Percentiles rank a stretch among this genome's conserved stretches.
phyloP scores from a whole-genome alignment of 1,140 invertebrate species.

The Aphis gossypii region DNA sequence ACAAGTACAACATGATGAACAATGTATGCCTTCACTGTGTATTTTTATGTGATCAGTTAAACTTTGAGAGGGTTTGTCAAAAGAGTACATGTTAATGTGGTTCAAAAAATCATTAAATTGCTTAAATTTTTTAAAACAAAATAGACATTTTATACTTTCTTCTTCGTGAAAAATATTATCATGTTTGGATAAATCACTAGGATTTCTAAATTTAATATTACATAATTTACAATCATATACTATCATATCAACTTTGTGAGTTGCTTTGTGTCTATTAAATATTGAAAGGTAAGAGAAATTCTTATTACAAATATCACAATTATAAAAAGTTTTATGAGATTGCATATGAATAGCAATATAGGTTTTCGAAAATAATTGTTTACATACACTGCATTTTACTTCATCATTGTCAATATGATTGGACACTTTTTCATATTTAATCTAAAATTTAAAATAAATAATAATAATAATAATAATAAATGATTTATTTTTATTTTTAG shows the following conservation, averaged over 20 bases:
- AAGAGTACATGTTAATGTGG: neutral
- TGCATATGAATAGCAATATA: slow-evolving; percentile 3
- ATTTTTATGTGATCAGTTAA: neutral
- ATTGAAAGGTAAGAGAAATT: neutral
- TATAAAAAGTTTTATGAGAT: neutral
- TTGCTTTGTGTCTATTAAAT: slow-evolving; percentile 23
- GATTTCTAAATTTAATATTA: neutral
- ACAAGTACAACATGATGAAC: neutral
- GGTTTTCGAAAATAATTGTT: neutral
- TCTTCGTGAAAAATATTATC: neutral
- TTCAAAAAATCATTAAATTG: neutral
- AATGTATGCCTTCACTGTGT: neutral
- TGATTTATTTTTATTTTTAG: neutral
- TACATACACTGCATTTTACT: neutral
- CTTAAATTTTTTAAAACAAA: slow-evolving; percentile 9
- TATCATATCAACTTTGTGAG: neutral
- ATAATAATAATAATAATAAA: neutral
- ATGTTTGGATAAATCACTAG: neutral
- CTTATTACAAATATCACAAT: slow-evolving; percentile 15
- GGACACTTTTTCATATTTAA: neutral
- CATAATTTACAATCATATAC: neutral
- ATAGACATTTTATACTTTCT: slow-evolving; percentile 2
- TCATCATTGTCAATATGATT: neutral
- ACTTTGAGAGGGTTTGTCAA: neutral
- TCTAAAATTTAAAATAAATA: neutral